These are phyloP conservation scores for Gnathonemus echidnorhynchus DNA, from an alignment of 2,113 vertebrate genomes.

Conservation along the genomic window DNA sequence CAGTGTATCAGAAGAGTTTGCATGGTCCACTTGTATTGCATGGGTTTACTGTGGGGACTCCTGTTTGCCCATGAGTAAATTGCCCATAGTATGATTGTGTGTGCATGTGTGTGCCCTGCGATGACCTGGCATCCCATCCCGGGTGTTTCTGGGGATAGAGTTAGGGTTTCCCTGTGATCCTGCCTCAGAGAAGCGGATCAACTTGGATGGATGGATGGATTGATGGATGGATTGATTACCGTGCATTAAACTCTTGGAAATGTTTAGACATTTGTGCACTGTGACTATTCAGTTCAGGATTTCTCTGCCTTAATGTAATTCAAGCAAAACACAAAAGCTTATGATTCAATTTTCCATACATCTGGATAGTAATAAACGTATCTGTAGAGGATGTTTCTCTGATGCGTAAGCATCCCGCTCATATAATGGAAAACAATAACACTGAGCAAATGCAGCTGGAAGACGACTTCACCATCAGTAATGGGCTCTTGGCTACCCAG, in stretches of 20 bases:
- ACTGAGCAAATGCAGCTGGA: slow-evolving; percentile 28
- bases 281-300: background rate
- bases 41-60: background rate
- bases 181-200: background rate
- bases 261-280: background rate
- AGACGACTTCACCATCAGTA: slow-evolving; percentile 32
- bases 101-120: background rate
- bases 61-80: background rate
- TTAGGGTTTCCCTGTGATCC: background rate
- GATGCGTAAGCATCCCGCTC: slow-evolving; percentile 53
- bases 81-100: background rate
- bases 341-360: slow-evolving; percentile 39
- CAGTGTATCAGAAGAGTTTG: background rate
- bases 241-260: background rate
- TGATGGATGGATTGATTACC: background rate
- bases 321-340: slow-evolving; percentile 44
- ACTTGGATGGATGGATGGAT: background rate
- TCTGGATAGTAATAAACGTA: slow-evolving; percentile 26
- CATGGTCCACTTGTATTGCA: background rate
- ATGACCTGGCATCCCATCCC: background rate
- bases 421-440: slow-evolving; percentile 41
- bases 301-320: slow-evolving; percentile 25
- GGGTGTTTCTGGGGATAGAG: background rate
- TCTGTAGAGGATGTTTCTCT: slow-evolving; percentile 36
- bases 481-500: slow-evolving; percentile 17